These are phyloP conservation scores for Ypsolopha scabrella DNA, from an alignment of 2,888 invertebrate species.

Conservation along the genomic window DNA sequence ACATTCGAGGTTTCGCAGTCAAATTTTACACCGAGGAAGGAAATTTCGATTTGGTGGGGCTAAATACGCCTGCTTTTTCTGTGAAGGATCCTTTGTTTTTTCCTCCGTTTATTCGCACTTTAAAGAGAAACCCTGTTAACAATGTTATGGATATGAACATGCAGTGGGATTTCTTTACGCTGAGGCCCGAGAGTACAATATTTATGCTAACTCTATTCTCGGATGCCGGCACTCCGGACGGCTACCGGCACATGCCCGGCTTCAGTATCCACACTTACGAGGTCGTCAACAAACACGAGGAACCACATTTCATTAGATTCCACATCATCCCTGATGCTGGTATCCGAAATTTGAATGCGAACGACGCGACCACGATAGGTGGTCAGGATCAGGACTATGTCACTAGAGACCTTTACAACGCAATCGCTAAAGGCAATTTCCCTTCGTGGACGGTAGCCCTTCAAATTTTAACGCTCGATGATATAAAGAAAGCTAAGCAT, in stretches of 20 bases:
- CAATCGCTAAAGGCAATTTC: conserved; percentile 33
- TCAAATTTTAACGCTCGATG: conserved; percentile 43
- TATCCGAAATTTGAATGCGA: conserved; percentile 36
- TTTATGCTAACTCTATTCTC: conserved; percentile 57
- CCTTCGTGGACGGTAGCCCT: conserved; percentile 54
- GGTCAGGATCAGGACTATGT: conserved; percentile 38
- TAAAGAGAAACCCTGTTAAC: conserved; percentile 63
- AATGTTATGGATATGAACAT: conserved; percentile 24
- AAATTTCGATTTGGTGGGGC: conserved; percentile 67
- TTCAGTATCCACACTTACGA: conserved; percentile 56
- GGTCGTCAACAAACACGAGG: conserved; percentile 46
- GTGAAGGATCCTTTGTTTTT: conserved; percentile 60
- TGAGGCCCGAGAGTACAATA: conserved; percentile 53
- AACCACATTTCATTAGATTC: conserved; percentile 45
- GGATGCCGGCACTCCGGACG: conserved; percentile 63
- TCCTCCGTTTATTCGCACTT: conserved; percentile 65
- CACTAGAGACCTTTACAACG: conserved; percentile 36
- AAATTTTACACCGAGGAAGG: conserved; percentile 75
- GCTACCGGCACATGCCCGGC: conserved; percentile 65
- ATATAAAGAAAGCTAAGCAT: conserved; percentile 36
- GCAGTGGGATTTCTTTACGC: conserved; percentile 60
- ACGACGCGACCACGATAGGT: conserved; percentile 22
- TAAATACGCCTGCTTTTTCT: conserved; percentile 66
- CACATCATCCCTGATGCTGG: conserved; percentile 42
- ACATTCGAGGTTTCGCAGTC: conserved; percentile 42